Conservation (phyloP, 2,113 vertebrate species). For the Archilochus colubris region DNA sequence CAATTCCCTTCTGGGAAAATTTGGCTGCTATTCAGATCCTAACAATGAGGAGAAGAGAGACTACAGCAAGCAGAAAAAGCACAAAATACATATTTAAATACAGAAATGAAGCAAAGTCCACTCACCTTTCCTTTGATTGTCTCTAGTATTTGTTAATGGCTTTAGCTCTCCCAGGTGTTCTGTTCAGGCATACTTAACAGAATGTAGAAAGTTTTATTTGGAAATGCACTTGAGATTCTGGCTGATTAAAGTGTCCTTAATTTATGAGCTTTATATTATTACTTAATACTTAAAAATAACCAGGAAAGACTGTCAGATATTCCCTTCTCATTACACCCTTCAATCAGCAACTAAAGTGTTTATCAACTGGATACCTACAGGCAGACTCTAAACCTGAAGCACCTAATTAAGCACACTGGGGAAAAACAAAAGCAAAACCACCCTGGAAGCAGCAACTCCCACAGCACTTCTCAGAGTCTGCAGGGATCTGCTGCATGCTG, state of each 20-base stretch:
- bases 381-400: neutral
- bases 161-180: neutral
- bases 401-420: slow-evolving; percentile 1
- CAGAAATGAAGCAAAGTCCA: neutral
- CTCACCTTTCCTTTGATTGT: slow-evolving; percentile 24
- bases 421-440: neutral
- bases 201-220: neutral
- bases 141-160: slow-evolving; percentile 16
- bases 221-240: neutral
- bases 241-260: neutral
- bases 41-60: neutral
- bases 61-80: neutral
- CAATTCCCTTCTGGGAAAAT: neutral
- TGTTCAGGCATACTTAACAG: neutral
- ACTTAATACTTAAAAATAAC: neutral
- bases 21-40: neutral
- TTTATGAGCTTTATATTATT: neutral
- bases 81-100: slow-evolving; percentile 23
- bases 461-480: neutral
- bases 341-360: neutral
- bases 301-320: neutral
- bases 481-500: neutral
- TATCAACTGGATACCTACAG: neutral
- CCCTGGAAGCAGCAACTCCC: neutral
- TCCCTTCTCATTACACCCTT: neutral